These are phyloP conservation scores for Ceyx melanurus DNA, from an alignment of 2,113 vertebrate genomes.

Conservation along the genomic window DNA sequence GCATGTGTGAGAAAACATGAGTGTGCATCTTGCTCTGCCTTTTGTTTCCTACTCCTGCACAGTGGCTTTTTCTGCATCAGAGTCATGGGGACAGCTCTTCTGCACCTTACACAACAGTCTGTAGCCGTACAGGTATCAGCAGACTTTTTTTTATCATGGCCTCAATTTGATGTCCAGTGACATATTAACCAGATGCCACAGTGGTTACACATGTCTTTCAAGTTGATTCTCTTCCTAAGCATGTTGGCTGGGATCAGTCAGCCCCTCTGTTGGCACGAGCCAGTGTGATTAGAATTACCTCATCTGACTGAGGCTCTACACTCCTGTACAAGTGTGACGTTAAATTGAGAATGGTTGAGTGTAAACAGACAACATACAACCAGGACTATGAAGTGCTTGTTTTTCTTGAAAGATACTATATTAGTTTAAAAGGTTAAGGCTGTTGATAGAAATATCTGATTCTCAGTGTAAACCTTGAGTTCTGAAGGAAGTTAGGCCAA, in stretches of 20 bases:
- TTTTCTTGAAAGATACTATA: background rate
- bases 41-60: background rate
- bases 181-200: background rate
- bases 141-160: background rate
- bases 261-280: background rate
- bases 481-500: background rate
- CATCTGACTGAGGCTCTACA: background rate
- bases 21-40: background rate
- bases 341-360: background rate
- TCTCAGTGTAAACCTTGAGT: background rate
- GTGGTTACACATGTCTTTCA: background rate
- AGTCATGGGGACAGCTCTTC: background rate
- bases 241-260: background rate
- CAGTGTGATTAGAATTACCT: background rate
- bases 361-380: background rate
- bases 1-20: background rate
- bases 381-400: background rate
- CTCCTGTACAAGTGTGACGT: rapidly evolving
- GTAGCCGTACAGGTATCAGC: background rate
- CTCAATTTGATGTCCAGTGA: conserved; percentile 10
- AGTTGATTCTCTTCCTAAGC: background rate
- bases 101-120: background rate
- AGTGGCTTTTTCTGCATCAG: background rate
- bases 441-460: background rate
- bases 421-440: background rate